Percentiles rank a stretch among this genome's conserved stretches.
Evolutionary conservation across 2,113 vertebrate species (phyloP).

Genomic region (Amblyornis subalaris): DNA sequence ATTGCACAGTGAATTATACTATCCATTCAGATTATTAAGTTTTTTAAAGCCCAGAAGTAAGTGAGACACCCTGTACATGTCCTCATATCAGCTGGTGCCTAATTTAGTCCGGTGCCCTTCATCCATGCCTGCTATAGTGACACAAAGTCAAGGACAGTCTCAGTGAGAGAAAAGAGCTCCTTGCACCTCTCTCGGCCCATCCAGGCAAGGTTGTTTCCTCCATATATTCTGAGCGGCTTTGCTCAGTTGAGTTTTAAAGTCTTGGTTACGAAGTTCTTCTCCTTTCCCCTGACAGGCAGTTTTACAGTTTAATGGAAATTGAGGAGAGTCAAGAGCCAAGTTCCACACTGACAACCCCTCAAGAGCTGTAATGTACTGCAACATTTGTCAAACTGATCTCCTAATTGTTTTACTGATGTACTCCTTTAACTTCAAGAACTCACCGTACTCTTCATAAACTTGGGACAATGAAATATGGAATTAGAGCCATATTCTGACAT

Average conservation of each 20-base stretch:
- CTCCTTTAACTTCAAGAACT: not conserved
- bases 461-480: not conserved
- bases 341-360: not conserved
- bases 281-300: not conserved
- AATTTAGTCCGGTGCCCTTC: not conserved
- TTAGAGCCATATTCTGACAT: not conserved
- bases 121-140: not conserved
- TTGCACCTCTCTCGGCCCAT: not conserved
- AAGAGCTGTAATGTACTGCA: not conserved
- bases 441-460: not conserved
- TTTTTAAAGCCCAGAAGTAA: not conserved
- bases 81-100: not conserved
- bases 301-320: not conserved
- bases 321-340: not conserved
- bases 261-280: not conserved
- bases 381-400: not conserved
- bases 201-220: not conserved
- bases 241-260: not conserved
- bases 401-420: not conserved
- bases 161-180: not conserved
- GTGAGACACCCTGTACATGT: not conserved
- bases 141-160: not conserved
- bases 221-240: not conserved
- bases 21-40: not conserved
- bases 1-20: not conserved